Percentiles rank a stretch among this genome's conserved stretches.
Conservation (phyloP, 1,140 invertebrate species). For the Drosophila ercepeae region DNA sequence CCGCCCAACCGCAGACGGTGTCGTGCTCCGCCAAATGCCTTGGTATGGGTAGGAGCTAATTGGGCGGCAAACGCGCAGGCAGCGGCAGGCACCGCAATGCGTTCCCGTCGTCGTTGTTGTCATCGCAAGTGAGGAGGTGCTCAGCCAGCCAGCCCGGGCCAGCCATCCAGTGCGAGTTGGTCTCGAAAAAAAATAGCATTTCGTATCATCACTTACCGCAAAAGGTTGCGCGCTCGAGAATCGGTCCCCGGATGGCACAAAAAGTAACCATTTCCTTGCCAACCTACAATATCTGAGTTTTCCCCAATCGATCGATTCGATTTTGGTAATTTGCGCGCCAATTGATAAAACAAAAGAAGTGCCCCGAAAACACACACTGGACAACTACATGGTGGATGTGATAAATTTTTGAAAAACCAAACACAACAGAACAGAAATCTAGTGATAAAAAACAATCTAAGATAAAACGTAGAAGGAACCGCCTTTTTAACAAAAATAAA, state of each 20-base stretch:
- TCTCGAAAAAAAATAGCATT: constrained; percentile 68
- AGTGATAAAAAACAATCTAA: constrained; percentile 66
- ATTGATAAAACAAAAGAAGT: constrained; percentile 12
- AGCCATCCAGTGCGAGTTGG: constrained; percentile 38
- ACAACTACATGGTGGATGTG: constrained; percentile 49
- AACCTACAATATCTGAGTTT: neutral
- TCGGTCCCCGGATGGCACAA: constrained; percentile 45
- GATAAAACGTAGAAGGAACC: constrained; percentile 51
- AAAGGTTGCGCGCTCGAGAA: constrained; percentile 26
- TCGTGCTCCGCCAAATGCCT: constrained; percentile 35
- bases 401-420: constrained; percentile 59
- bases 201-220: constrained; percentile 23
- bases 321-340: constrained; percentile 21
- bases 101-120: constrained; percentile 59
- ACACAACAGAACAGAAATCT: constrained; percentile 35
- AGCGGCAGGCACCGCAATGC: constrained; percentile 65
- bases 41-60: constrained; percentile 66
- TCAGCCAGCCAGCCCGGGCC: constrained; percentile 17
- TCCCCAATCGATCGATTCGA: neutral
- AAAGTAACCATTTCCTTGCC: neutral
- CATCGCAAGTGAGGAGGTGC: constrained; percentile 38
- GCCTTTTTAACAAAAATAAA: constrained; percentile 18
- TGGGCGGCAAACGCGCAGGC: constrained; percentile 75
- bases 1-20: constrained; percentile 62
- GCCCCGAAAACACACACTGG: constrained; percentile 24